Evolutionary conservation across 2,113 vertebrate species (phyloP).

Genomic region (Chrysemys picta): DNA sequence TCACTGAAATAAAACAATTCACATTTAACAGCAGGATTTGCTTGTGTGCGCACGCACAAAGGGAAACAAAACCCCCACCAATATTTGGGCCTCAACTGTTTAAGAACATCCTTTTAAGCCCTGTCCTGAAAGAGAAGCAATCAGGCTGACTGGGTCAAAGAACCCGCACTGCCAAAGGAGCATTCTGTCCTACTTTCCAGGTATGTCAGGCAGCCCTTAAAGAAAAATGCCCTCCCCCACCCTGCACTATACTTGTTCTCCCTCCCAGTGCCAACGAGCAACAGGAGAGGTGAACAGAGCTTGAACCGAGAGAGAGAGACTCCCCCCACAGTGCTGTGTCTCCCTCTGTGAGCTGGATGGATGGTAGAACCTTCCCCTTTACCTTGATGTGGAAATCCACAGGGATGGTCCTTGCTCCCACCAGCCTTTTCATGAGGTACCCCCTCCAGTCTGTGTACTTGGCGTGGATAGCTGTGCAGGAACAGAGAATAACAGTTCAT

Average conservation of each 20-base stretch:
- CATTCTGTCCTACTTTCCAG: not conserved
- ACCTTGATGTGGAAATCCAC: conserved; percentile 96
- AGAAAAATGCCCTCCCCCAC: not conserved
- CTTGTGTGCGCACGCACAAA: not conserved
- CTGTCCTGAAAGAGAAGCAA: not conserved
- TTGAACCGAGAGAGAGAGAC: not conserved
- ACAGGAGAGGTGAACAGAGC: not conserved
- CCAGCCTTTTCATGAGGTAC: conserved; percentile 92
- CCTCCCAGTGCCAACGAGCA: not conserved
- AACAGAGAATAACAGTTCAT: not conserved
- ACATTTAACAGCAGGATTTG: not conserved
- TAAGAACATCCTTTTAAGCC: not conserved
- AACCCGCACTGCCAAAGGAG: not conserved
- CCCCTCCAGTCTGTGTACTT: conserved; percentile 90
- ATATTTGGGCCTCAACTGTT: not conserved
- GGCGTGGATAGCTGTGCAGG: conserved; percentile 78
- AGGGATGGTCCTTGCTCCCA: conserved; percentile 91
- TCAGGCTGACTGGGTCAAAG: not conserved
- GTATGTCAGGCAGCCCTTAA: too few relatives aligned
- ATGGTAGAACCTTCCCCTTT: not conserved
- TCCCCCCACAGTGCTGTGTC: not conserved
- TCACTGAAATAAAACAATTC: not conserved
- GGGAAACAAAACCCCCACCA: not conserved
- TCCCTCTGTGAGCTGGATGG: not conserved
- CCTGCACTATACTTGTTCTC: not conserved